A percentile compares a stretch with the other conserved stretches of the same genome.
phyloP scores from a whole-genome alignment of 1,140 invertebrate species.

The Antheraea pernyi region DNA sequence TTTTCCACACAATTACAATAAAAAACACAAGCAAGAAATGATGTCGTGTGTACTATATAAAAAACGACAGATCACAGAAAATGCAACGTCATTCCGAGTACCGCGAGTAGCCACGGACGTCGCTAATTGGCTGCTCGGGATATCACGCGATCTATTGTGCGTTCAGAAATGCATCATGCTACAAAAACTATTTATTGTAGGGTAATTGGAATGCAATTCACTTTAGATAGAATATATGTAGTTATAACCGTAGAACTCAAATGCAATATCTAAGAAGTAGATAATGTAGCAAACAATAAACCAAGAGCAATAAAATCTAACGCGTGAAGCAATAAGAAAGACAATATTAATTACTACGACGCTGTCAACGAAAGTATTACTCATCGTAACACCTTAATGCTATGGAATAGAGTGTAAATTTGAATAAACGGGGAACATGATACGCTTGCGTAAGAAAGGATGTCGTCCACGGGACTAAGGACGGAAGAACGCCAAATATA shows the following conservation, averaged over 20 bases:
- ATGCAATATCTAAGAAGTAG: conserved; percentile 1
- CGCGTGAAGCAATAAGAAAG: conserved; percentile 76
- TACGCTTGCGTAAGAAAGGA: conserved; percentile 30
- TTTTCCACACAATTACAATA: too few species aligned
- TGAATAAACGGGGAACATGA: background rate
- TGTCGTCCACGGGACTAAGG: conserved; percentile 48
- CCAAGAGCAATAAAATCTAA: conserved; percentile 66
- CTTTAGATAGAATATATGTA: background rate
- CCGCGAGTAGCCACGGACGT: too few species aligned
- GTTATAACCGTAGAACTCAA: background rate
- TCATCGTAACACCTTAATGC: conserved; percentile 24
- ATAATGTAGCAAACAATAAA: conserved; percentile 46
- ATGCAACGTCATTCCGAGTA: too few species aligned
- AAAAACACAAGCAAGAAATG: too few species aligned
- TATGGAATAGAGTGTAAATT: conserved; percentile 27
- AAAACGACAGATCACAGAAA: too few species aligned
- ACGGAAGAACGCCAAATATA: conserved; percentile 75
- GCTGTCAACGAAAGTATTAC: background rate
- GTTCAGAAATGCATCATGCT: too few species aligned
- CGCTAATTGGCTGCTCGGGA: too few species aligned
- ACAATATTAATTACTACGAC: conserved; percentile 67
- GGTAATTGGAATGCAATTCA: background rate
- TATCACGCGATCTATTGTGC: too few species aligned
- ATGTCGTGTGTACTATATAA: too few species aligned
- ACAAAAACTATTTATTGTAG: too few species aligned